phyloP scores from a whole-genome alignment of 1,140 invertebrate species.

The Oryctes rhinoceros region DNA sequence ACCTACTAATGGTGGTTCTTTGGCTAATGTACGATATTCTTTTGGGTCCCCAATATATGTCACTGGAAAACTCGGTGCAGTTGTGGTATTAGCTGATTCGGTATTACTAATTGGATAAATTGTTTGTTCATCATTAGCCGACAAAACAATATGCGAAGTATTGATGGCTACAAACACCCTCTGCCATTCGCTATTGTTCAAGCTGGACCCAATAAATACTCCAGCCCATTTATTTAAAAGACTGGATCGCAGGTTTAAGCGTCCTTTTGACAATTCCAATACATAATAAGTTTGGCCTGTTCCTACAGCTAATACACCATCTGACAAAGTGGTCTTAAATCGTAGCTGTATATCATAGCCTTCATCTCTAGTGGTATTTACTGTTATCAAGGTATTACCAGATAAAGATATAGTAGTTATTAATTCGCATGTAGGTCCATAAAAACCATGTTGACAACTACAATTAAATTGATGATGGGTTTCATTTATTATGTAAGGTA shows the following conservation, averaged over 20 bases:
- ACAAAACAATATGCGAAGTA: conserved; percentile 82
- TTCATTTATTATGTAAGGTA: conserved; percentile 80
- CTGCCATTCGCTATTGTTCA: conserved; percentile 89
- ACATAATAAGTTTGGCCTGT: conserved; percentile 84
- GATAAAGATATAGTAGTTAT: conserved; percentile 89
- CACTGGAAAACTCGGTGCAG: conserved; percentile 80
- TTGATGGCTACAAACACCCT: conserved; percentile 88
- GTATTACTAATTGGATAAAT: conserved; percentile 79
- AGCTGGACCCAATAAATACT: conserved; percentile 81
- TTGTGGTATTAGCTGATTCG: conserved; percentile 72
- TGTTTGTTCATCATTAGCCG: conserved; percentile 87
- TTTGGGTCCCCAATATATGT: conserved; percentile 79
- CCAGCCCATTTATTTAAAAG: conserved; percentile 89
- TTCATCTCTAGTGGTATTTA: conserved; percentile 82
- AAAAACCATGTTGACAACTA: conserved; percentile 80
- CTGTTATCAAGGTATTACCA: conserved; percentile 77
- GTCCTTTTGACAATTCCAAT: conserved; percentile 80
- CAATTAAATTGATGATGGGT: conserved; percentile 80
- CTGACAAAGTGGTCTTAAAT: conserved; percentile 89
- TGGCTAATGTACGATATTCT: conserved; percentile 65
- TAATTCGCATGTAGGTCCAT: conserved; percentile 79
- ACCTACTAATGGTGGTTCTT: conserved; percentile 82
- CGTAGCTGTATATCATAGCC: conserved; percentile 88
- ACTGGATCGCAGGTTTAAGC: conserved; percentile 85
- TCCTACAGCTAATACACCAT: conserved; percentile 86